Percentiles rank a stretch among this genome's conserved stretches.
Conservation (phyloP, 2,888 invertebrate genomes). For the Halocaridina rubra region DNA sequence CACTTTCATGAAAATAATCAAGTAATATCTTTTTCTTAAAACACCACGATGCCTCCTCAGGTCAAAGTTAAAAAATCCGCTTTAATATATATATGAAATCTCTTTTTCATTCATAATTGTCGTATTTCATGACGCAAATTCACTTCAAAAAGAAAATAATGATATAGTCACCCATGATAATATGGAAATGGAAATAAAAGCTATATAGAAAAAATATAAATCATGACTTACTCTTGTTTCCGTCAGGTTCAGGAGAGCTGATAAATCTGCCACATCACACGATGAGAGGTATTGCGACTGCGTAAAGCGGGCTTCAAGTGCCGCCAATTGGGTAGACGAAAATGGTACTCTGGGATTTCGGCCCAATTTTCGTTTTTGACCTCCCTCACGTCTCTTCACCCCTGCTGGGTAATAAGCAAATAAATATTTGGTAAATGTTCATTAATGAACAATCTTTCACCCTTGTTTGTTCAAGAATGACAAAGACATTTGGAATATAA, state of each 20-base stretch:
- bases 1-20: too few relatives aligned
- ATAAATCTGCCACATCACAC: conserved; percentile 76
- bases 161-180: too few relatives aligned
- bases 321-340: conserved; percentile 76
- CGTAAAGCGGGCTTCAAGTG: conserved; percentile 78
- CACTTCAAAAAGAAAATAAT: too few relatives aligned
- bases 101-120: too few relatives aligned
- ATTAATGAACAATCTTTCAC: background rate
- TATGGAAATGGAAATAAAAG: too few relatives aligned
- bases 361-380: conserved; percentile 57
- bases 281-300: conserved; percentile 78
- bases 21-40: too few relatives aligned
- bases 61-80: too few relatives aligned
- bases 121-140: too few relatives aligned
- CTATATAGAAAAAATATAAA: too few relatives aligned
- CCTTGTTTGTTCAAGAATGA: background rate
- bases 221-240: conserved; percentile 78
- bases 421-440: too few relatives aligned
- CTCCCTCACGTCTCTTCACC: conserved; percentile 68
- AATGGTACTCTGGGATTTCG: conserved; percentile 81
- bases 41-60: too few relatives aligned
- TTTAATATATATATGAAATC: too few relatives aligned
- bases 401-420: background rate
- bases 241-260: conserved; percentile 75
- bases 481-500: background rate